Evolutionary conservation across 92 coral and sea anemone species (phyloP).

Genomic region (Metridium senile): DNA sequence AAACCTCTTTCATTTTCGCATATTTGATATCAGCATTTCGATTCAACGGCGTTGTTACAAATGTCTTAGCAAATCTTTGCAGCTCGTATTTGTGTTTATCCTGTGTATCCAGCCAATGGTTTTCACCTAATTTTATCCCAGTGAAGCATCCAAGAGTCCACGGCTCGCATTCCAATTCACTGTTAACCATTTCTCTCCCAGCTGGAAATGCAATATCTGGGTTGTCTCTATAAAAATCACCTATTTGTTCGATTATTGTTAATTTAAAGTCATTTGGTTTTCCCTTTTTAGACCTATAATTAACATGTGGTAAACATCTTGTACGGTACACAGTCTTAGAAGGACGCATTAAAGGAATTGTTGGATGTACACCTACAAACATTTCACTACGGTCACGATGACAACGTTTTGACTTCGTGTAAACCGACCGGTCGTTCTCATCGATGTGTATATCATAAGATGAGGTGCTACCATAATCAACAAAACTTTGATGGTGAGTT

Average conservation of each 20-base stretch:
- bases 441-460: constrained; percentile 52
- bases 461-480: constrained; percentile 87
- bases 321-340: constrained; percentile 27
- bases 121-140: background rate
- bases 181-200: constrained; percentile 35
- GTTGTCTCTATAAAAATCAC: constrained; percentile 52
- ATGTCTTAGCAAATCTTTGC: constrained; percentile 8
- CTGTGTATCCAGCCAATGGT: background rate
- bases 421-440: constrained; percentile 26
- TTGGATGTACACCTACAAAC: constrained; percentile 59
- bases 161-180: constrained; percentile 39
- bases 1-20: background rate
- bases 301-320: constrained; percentile 22
- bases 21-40: background rate
- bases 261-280: background rate
- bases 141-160: constrained; percentile 29
- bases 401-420: constrained; percentile 45
- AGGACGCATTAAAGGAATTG: constrained; percentile 70
- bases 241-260: constrained; percentile 30
- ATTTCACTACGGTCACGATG: constrained; percentile 4
- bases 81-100: background rate
- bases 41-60: background rate
- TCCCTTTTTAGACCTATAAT: background rate
- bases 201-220: constrained; percentile 59
- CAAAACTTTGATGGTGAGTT: constrained; percentile 54